These are phyloP conservation scores for Drosophila seclusa DNA, from an alignment of 2,888 invertebrate genomes.

Conservation along the genomic window DNA sequence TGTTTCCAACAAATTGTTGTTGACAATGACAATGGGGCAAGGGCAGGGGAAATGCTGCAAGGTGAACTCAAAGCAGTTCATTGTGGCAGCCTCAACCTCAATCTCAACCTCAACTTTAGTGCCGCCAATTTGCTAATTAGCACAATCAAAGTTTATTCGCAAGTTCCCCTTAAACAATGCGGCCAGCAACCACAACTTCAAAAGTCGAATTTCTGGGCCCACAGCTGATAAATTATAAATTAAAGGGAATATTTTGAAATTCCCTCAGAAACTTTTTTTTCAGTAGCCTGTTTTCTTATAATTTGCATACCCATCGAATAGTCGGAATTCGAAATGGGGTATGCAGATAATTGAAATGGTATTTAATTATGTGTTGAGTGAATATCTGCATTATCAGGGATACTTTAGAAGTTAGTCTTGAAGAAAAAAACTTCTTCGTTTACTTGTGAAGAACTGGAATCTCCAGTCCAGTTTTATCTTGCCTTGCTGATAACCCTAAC, in stretches of 20 bases:
- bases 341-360: background rate
- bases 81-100: background rate
- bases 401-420: background rate
- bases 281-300: slow-evolving; percentile 9
- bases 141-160: slow-evolving; percentile 69
- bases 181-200: slow-evolving; percentile 35
- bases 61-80: background rate
- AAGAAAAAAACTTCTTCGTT: background rate
- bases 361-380: background rate
- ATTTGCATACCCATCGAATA: slow-evolving; percentile 21
- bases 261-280: slow-evolving; percentile 14
- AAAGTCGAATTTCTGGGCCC: slow-evolving; percentile 44
- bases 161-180: slow-evolving; percentile 42
- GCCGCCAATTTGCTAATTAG: slow-evolving; percentile 69
- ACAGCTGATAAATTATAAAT: slow-evolving; percentile 73
- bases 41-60: background rate
- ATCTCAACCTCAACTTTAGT: background rate
- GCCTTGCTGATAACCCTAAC: too few relatives aligned
- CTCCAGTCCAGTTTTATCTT: background rate
- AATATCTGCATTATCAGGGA: background rate
- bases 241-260: slow-evolving; percentile 71
- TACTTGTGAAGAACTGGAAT: background rate
- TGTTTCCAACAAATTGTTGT: slow-evolving; percentile 58
- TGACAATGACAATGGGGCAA: slow-evolving; percentile 34
- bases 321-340: background rate